Evolutionary conservation across 1,140 invertebrate species (phyloP).

Genomic region (Cyrtorhinus lividipennis): DNA sequence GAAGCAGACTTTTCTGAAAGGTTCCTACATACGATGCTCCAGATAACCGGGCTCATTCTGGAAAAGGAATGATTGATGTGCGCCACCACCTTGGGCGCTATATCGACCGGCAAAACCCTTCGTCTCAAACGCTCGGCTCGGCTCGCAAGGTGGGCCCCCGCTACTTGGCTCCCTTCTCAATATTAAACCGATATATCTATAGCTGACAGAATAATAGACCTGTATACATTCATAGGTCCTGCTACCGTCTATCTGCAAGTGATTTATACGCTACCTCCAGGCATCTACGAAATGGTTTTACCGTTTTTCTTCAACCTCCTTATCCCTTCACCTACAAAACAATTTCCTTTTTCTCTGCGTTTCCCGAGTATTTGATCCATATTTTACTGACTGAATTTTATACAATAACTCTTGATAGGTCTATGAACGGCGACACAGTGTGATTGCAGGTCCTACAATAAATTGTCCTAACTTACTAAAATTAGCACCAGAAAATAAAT

Average conservation of each 20-base stretch:
- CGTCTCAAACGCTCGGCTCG: background rate
- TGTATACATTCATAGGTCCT: conserved; percentile 14
- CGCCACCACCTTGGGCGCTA: background rate
- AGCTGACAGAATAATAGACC: conserved; percentile 16
- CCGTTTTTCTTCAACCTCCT: background rate
- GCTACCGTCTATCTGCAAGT: conserved; percentile 12
- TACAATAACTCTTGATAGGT: no score
- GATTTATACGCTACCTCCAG: conserved; percentile 6
- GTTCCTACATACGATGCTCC: background rate
- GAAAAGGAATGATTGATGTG: conserved; percentile 1
- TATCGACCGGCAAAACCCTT: background rate
- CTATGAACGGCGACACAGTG: no score
- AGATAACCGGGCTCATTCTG: background rate
- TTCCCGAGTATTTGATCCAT: no score
- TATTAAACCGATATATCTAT: conserved; percentile 17
- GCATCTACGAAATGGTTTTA: background rate
- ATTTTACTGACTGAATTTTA: no score
- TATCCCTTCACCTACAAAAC: background rate
- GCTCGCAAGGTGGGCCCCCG: background rate
- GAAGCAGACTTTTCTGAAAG: no score
- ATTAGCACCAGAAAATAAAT: no score
- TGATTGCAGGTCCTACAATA: no score
- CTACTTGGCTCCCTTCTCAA: conserved; percentile 3
- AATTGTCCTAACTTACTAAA: no score
- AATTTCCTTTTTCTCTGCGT: background rate